Conservation (phyloP, 2,797 vertebrate genomes). For the Tolypeutes matacus region DNA sequence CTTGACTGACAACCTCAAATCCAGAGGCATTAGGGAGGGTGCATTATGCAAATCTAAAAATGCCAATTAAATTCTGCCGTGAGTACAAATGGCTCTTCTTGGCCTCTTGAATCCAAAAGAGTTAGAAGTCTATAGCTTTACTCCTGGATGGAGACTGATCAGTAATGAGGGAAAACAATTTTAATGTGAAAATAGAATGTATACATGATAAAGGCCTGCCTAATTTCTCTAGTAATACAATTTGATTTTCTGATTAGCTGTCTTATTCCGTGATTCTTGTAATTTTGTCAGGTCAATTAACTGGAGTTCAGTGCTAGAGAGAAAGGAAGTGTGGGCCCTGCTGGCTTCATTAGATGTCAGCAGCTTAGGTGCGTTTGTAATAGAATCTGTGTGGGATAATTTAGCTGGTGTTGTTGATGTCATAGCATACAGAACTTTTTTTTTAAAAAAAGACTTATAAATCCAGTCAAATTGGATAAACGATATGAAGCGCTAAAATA, state of each 20-base stretch:
- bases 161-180: conserved; percentile 71
- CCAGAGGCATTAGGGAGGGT: conserved; percentile 89
- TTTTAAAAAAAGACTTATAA: conserved; percentile 35
- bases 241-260: conserved; percentile 94
- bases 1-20: conserved; percentile 89
- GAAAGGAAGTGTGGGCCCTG: conserved; percentile 79
- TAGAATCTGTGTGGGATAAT: conserved; percentile 82
- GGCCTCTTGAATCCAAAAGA: conserved; percentile 43
- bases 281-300: conserved; percentile 95
- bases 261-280: conserved; percentile 92
- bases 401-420: conserved; percentile 77
- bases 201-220: conserved; percentile 75
- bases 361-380: conserved; percentile 81
- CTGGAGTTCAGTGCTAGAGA: conserved; percentile 85
- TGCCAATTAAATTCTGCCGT: not conserved
- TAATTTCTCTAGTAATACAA: conserved; percentile 91
- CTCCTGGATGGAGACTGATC: conserved; percentile 66
- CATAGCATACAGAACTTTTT: conserved; percentile 16
- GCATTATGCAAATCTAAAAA: conserved; percentile 90
- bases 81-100: conserved; percentile 47
- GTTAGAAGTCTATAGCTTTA: not conserved
- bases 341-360: conserved; percentile 85
- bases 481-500: conserved; percentile 7
- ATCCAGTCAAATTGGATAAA: conserved; percentile 71
- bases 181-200: conserved; percentile 20